A percentile compares a stretch with the other conserved stretches of the same genome.
Evolutionary conservation across 2,888 invertebrate genomes (phyloP).

Genomic region (Trilocha varians): DNA sequence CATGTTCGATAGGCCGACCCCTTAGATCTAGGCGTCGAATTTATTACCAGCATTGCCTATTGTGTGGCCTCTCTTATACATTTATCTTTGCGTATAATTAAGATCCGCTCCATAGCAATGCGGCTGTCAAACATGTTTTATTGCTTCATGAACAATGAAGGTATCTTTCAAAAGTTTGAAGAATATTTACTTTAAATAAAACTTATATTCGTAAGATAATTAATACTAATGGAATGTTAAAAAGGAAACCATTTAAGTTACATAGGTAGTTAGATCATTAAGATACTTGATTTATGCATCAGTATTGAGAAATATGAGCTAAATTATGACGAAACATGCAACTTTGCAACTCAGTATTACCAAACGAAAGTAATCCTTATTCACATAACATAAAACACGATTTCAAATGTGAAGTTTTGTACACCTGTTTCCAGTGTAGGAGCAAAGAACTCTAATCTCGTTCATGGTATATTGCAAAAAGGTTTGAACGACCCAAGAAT

Average conservation of each 20-base stretch:
- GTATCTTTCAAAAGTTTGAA: too few relatives aligned
- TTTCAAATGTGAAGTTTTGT: constrained; percentile 29
- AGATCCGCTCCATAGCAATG: too few relatives aligned
- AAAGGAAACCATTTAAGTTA: too few relatives aligned
- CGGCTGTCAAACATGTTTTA: too few relatives aligned
- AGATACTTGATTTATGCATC: too few relatives aligned
- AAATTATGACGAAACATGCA: constrained; percentile 22
- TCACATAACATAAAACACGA: constrained; percentile 21
- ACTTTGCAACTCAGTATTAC: constrained; percentile 27
- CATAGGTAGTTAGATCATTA: too few relatives aligned
- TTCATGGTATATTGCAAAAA: constrained; percentile 38
- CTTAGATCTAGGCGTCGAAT: constrained; percentile 21
- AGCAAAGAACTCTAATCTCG: constrained; percentile 59
- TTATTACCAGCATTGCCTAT: constrained; percentile 33
- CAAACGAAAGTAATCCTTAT: constrained; percentile 33
- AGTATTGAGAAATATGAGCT: too few relatives aligned
- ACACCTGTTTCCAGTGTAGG: constrained; percentile 54
- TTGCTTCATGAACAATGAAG: too few relatives aligned
- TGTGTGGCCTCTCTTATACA: constrained; percentile 36
- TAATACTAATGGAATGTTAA: too few relatives aligned
- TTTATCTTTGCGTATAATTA: not conserved
- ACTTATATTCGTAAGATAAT: too few relatives aligned
- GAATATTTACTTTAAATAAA: too few relatives aligned
- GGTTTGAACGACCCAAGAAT: constrained; percentile 34
- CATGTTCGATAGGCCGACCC: constrained; percentile 36